Base-by-base conservation (phyloP, 2,888 invertebrate species). In the Eulithis testata region DNA sequence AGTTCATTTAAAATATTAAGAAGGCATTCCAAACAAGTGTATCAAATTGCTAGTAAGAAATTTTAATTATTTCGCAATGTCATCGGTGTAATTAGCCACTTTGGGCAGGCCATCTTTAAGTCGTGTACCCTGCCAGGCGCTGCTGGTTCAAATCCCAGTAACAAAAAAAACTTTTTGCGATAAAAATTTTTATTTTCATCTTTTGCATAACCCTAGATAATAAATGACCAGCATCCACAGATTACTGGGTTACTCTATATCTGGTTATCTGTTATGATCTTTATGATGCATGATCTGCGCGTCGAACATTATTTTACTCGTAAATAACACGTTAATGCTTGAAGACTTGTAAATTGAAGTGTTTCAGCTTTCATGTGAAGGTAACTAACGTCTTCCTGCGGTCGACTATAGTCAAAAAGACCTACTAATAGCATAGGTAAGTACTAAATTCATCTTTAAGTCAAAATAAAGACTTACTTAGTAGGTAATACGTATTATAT, bases 201-300 rank as follows among this genome's bases (percentile, higher is more conserved):
- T 36, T 40, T 50, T 37, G 44, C 50, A 44, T 63, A 63, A 59
- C 61, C 68, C 65, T 62, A 59, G 9, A 9, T n/a, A 9, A 53
- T n/a, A n/a, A n/a, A n/a, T 60, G 57, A 63, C 58, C 52, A 60
- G 56, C 27, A 60, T 31, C 56, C 61, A 57, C 59, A 63, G 44
- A 66, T 61, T 64, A 58, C 53, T 53, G 11, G 47, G n/a, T 45
- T 47, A 21, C 11, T 27, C 51, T 54, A 61, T 54, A 61, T 57
- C 65, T 60, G 53, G 37, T 53, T 53, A 53, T 53, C 50, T 50
- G 49, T 54, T 59, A 53, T 40, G 61, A 68, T 65, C 54, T 49
- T 47, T 53, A 54, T 47, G 59, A 59, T 62, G 59, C 59, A 53
- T 12, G 37, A 59, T 64, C 47, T 54, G 56, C 14, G 36, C 57